These are phyloP conservation scores for Scyliorhinus canicula DNA, from an alignment of 2,797 vertebrate species.

Conservation along the genomic window DNA sequence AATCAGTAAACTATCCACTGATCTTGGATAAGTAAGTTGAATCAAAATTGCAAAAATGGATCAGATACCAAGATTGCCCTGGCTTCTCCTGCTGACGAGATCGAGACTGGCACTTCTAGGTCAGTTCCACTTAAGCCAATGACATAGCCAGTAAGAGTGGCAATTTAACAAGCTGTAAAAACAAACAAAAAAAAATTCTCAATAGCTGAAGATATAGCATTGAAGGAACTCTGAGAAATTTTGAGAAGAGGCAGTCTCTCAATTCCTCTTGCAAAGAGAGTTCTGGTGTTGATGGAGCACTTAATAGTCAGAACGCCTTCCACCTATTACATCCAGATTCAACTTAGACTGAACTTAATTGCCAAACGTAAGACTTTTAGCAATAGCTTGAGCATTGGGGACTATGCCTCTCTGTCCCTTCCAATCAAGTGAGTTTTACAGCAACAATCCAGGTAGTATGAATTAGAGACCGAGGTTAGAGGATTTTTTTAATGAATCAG, in stretches of 20 bases:
- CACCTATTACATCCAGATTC: background rate
- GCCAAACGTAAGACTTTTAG: background rate
- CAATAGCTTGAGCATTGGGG: background rate
- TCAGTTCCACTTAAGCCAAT: background rate
- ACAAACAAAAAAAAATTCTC: background rate
- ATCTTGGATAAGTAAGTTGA: background rate
- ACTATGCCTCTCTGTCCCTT: background rate
- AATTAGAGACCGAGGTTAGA: background rate
- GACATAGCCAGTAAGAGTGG: background rate
- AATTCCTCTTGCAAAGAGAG: background rate
- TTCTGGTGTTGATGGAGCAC: background rate
- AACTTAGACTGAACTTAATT: background rate
- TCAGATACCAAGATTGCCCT: background rate
- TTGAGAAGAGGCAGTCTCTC: background rate
- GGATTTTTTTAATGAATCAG: background rate
- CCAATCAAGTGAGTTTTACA: background rate
- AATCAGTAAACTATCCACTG: background rate
- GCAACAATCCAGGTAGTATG: background rate
- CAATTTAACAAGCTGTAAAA: background rate
- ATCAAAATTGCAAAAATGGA: constrained; percentile 3
- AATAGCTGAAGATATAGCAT: background rate
- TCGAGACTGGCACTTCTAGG: background rate
- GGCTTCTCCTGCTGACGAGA: background rate
- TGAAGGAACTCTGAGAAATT: background rate
- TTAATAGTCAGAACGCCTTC: background rate